phyloP scores from a whole-genome alignment of 2,113 vertebrate species.

The Hypomesus transpacificus region DNA sequence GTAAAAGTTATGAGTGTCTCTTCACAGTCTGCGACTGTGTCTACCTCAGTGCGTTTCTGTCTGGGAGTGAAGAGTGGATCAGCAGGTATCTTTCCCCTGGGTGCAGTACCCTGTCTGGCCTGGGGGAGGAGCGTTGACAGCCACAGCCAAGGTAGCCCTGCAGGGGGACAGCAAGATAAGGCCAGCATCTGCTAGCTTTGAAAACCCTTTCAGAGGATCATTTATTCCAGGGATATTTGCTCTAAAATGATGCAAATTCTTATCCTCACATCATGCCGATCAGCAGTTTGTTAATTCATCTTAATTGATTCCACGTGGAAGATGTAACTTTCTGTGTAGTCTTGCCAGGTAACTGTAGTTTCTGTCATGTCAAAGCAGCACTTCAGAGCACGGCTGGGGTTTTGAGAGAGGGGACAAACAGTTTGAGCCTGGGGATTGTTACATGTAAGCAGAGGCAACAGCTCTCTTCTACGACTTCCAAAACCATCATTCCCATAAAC shows the following conservation, averaged over 20 bases:
- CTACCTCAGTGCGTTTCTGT: not conserved
- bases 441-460: conserved; percentile 43
- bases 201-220: not conserved
- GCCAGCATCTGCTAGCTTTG: not conserved
- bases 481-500: conserved; percentile 60
- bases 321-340: too few relatives aligned
- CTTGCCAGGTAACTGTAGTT: not conserved
- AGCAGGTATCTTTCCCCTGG: conserved; percentile 14
- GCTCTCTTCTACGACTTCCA: conserved; percentile 49
- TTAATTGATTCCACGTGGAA: too few relatives aligned
- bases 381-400: conserved; percentile 24
- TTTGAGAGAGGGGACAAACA: conserved; percentile 24
- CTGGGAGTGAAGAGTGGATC: not conserved
- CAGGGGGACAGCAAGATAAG: conserved; percentile 7
- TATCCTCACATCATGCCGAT: too few relatives aligned
- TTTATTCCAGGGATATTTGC: too few relatives aligned
- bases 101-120: conserved; percentile 47
- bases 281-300: too few relatives aligned
- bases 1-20: not conserved
- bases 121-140: conserved; percentile 65
- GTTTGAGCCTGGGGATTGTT: conserved; percentile 27
- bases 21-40: not conserved
- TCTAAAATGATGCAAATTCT: too few relatives aligned
- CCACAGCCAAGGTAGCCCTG: conserved; percentile 26
- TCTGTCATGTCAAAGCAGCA: not conserved